Base-by-base conservation (phyloP, 1,140 invertebrate species). In the Leptinotarsa undecemlineata region DNA sequence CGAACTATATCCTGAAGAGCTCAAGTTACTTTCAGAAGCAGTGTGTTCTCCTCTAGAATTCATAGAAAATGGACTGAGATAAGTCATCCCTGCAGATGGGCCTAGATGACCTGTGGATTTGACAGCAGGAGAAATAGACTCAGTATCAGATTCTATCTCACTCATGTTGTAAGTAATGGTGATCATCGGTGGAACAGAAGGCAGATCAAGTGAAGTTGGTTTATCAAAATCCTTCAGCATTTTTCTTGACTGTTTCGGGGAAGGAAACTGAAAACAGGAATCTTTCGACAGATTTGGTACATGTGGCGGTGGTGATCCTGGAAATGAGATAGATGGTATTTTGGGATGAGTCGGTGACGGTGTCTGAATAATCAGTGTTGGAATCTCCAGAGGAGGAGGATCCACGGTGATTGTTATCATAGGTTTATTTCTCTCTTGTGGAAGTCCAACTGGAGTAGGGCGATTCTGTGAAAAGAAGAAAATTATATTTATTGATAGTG, bases 1-100 rank as follows among this genome's bases (percentile, higher is more conserved):
- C 4, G 92, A 93, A 74, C 91, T 92, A 80, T 94, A 94, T n/a
- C 93, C 93, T 1, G 92, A 93, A 13, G 92, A 93, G 74, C 92
- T 93, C 21, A 94, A 84, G 84, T 94, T 94, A 0, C 92, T 93
- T 84, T 94, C 92, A 1, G 92, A 94, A 17, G 92, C 91, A 17
- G 91, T 90, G 79, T 92, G 86, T 78, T 92, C 91, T 14, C 90
- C 88, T 77, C 90, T 84, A 13, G 89, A 87, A 26, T 90, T 89
- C 86, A 92, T 91, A 1, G 91, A 90, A 81, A 93, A 93, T 8
- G 93, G 93, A 82, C 91, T 93, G 48, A 94, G 83, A 81, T 93
- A 94, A 72, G 89, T 90, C 89, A 93, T 91, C 42, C 90, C 89
- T 4, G 85, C 84, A 8, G 88, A 86, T 47, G 87, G 84, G 21